A percentile compares a stretch with the other conserved stretches of the same genome.
Conservation (phyloP, 2,888 invertebrate species). For the Fissipunctia ypsillon region DNA sequence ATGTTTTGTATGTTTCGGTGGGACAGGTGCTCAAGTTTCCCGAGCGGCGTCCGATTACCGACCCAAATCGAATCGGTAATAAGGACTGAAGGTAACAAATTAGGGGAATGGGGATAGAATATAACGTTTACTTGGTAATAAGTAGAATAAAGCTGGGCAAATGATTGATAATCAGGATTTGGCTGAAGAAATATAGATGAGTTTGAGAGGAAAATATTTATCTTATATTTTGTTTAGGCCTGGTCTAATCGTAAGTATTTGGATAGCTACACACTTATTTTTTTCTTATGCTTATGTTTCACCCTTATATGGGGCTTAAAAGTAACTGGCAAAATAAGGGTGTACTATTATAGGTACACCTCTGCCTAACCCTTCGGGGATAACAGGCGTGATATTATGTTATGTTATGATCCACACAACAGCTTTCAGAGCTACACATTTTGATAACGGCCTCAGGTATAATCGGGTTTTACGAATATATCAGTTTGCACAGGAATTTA, state of each 20-base stretch:
- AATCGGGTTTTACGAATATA: neutral
- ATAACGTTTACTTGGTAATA: conserved; percentile 16
- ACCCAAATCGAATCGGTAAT: conserved; percentile 15
- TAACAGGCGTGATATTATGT: too few relatives aligned
- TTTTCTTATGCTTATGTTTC: too few relatives aligned
- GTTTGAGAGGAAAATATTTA: neutral
- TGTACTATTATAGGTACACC: too few relatives aligned
- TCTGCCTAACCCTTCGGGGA: too few relatives aligned
- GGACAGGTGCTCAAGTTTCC: neutral
- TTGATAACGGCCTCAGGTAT: neutral
- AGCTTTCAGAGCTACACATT: neutral
- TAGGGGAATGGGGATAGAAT: conserved; percentile 16
- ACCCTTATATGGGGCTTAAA: too few relatives aligned
- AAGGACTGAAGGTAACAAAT: neutral
- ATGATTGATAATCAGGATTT: conserved; percentile 16
- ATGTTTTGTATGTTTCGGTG: neutral
- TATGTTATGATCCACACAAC: too few relatives aligned
- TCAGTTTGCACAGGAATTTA: neutral
- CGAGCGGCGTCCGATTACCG: neutral
- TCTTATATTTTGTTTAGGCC: neutral
- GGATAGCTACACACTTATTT: too few relatives aligned
- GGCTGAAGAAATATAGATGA: neutral
- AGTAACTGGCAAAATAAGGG: too few relatives aligned
- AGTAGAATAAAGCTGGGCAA: conserved; percentile 5
- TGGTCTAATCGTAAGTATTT: neutral